Percentiles rank a stretch among this genome's conserved stretches.
Evolutionary conservation across 2,797 vertebrate genomes (phyloP).

Genomic region (Sebastes aleutianus): DNA sequence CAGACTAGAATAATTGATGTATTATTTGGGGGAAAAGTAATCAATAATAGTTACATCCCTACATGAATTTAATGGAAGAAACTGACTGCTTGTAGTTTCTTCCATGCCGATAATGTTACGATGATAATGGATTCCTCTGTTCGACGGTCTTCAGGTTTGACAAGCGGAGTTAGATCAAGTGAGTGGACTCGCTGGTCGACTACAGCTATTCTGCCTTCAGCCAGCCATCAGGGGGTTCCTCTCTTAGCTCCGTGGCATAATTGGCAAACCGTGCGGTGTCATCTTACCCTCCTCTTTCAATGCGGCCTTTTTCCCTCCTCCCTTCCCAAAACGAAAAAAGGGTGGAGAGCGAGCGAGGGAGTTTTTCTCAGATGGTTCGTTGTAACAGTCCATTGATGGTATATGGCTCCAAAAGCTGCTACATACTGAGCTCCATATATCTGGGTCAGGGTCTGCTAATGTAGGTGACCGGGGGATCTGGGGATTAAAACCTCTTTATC

Average conservation of each 20-base stretch:
- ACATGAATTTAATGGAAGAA: constrained; percentile 15
- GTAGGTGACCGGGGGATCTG: constrained; percentile 82
- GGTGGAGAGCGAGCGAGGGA: constrained; percentile 20
- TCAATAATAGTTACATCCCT: background rate
- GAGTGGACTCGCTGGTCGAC: constrained; percentile 14
- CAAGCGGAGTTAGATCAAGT: background rate
- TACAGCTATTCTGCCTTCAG: constrained; percentile 46
- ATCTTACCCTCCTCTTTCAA: constrained; percentile 76
- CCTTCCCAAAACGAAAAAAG: constrained; percentile 50
- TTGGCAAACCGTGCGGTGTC: constrained; percentile 74
- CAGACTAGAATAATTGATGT: background rate
- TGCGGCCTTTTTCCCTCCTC: constrained; percentile 57
- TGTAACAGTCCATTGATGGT: constrained; percentile 41
- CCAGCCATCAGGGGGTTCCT: constrained; percentile 62
- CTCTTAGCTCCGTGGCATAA: constrained; percentile 70
- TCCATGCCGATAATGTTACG: constrained; percentile 6
- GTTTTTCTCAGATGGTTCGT: constrained; percentile 40
- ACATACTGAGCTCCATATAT: constrained; percentile 66
- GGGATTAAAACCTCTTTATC: constrained; percentile 83
- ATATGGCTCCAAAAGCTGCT: constrained; percentile 45
- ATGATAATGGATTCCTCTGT: constrained; percentile 34
- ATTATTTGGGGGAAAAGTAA: background rate
- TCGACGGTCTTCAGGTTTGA: constrained; percentile 15
- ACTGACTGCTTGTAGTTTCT: background rate
- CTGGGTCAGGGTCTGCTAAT: constrained; percentile 84